Conservation (phyloP, 1,140 invertebrate species). For the Tigriopus japonicus region DNA sequence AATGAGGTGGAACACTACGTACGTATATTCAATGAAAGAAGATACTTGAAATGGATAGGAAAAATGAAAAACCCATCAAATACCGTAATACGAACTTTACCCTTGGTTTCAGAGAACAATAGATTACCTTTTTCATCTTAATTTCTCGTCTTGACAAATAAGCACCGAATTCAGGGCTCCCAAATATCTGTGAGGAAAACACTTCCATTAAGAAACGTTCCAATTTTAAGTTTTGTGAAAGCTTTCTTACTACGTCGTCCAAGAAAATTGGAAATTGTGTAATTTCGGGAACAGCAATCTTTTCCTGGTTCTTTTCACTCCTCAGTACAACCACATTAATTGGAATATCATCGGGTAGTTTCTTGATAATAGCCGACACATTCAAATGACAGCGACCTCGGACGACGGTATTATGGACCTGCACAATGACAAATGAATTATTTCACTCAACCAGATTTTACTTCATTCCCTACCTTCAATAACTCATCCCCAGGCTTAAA, state of each 20-base stretch:
- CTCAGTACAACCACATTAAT: conserved; percentile 1
- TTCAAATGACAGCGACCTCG: conserved; percentile 86
- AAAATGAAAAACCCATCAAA: too few species aligned
- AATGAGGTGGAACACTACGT: too few species aligned
- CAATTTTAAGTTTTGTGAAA: too few species aligned
- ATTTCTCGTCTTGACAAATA: not conserved
- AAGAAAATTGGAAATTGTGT: conserved; percentile 10
- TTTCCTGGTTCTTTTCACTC: not conserved
- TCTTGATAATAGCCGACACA: conserved; percentile 86
- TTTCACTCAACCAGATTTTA: not conserved
- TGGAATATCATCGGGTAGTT: conserved; percentile 44
- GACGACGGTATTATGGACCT: conserved; percentile 72
- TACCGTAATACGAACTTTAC: too few species aligned
- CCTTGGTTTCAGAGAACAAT: too few species aligned
- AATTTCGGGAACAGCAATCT: conserved; percentile 4
- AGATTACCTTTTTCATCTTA: not conserved
- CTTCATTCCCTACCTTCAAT: conserved; percentile 41
- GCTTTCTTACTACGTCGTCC: conserved; percentile 9
- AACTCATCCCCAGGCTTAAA: conserved; percentile 87
- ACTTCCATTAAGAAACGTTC: not conserved
- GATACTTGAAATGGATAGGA: too few species aligned
- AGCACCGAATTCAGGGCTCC: conserved; percentile 1
- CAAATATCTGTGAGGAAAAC: not conserved
- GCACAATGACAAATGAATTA: not conserved
- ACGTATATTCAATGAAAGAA: too few species aligned